Percentiles rank a stretch among this genome's conserved stretches.
These are phyloP conservation scores for Cacoxenus indagator DNA, from an alignment of 2,888 invertebrate genomes.

Conservation along the genomic window DNA sequence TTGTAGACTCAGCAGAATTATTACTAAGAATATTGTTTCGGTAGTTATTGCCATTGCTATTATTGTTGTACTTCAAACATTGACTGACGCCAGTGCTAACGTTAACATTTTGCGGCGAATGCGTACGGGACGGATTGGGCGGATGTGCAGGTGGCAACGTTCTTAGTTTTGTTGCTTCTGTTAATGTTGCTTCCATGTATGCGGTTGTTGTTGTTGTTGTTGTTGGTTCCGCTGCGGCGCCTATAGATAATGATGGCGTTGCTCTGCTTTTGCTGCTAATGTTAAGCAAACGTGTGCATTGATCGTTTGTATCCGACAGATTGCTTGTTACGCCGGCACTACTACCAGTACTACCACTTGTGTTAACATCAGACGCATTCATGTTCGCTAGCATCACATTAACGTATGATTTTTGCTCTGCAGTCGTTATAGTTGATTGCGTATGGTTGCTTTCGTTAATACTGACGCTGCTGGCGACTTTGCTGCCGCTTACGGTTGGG, in stretches of 20 bases:
- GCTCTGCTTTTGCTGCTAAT: conserved; percentile 23
- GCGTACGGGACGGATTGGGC: conserved; percentile 50
- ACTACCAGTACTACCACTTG: not conserved
- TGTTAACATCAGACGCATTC: not conserved
- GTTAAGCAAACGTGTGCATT: conserved; percentile 61
- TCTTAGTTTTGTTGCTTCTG: conserved; percentile 44
- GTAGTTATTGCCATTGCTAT: conserved; percentile 34
- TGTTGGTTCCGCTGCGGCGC: conserved; percentile 46
- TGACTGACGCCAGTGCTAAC: conserved; percentile 27
- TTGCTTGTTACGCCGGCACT: conserved; percentile 21
- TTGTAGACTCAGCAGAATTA: too few species aligned
- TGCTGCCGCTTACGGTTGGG: conserved; percentile 11
- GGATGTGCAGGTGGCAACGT: conserved; percentile 50
- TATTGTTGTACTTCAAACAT: conserved; percentile 17
- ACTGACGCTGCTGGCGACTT: not conserved
- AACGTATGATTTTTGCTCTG: not conserved
- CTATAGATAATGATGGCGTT: conserved; percentile 33
- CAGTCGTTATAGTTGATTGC: not conserved
- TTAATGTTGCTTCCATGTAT: conserved; percentile 29
- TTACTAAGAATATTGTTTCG: conserved; percentile 50
- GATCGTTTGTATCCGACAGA: conserved; percentile 51
- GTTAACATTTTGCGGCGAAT: conserved; percentile 31
- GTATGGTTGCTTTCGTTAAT: conserved; percentile 1
- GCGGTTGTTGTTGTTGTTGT: conserved; percentile 26
- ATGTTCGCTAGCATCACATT: conserved; percentile 7